Evolutionary conservation across 1,140 invertebrate genomes (phyloP).

Genomic region (Brachionus plicatilis): DNA sequence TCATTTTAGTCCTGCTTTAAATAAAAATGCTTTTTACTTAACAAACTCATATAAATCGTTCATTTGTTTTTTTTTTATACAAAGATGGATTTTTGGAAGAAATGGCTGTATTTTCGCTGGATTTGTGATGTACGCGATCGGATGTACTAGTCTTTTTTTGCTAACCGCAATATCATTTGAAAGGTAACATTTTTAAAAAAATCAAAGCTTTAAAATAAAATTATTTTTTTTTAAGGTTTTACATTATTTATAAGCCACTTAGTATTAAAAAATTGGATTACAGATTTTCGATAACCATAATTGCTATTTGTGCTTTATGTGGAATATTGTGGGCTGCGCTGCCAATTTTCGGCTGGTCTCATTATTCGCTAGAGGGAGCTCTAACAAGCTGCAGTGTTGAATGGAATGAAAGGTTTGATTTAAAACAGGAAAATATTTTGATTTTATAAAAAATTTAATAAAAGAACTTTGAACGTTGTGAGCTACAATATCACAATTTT

Average conservation of each 20-base stretch:
- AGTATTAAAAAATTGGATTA: background rate
- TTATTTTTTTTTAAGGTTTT: background rate
- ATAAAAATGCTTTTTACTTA: too few species aligned
- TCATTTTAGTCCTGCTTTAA: too few species aligned
- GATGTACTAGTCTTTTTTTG: slow-evolving; percentile 8
- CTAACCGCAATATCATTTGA: background rate
- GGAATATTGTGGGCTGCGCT: background rate
- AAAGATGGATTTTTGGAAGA: slow-evolving; percentile 5
- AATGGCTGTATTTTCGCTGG: background rate
- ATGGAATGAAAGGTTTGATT: slow-evolving; percentile 23
- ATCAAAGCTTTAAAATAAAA: too few species aligned
- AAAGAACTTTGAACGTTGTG: background rate
- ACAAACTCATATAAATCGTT: too few species aligned
- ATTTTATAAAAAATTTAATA: background rate
- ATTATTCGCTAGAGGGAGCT: slow-evolving; percentile 24
- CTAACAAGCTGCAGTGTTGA: slow-evolving; percentile 31
- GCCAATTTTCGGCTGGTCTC: slow-evolving; percentile 11
- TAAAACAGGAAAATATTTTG: background rate
- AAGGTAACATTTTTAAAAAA: background rate
- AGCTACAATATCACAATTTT: slow-evolving; percentile 39
- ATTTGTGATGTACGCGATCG: background rate
- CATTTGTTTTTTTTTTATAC: too few species aligned
- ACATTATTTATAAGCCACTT: background rate
- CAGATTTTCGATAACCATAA: background rate
- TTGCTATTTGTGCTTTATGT: background rate